Evolutionary conservation across 2,888 invertebrate species (phyloP), one percentile per base, ranked within the genome.

Genomic region (Syritta pipiens): DNA sequence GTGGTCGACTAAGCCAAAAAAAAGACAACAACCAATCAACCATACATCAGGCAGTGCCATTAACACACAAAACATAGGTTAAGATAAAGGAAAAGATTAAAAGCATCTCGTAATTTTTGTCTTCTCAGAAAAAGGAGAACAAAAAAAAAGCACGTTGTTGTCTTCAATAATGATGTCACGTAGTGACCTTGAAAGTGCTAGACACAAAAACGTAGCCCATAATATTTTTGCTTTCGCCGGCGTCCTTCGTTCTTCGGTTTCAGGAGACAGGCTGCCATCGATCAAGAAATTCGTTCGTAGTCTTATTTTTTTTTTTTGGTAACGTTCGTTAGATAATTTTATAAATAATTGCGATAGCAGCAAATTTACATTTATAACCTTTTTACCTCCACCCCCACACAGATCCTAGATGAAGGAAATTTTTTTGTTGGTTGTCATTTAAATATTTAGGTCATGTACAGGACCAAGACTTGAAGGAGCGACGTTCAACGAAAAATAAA

Each of bases 291-390:
- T 37, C 24, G 35, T 12, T 51, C 9, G 10, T 20, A 22, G 14
- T 20, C 22, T 30, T 30, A 22, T 35, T 53, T 42, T 42, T 20
- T n/a, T 20, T 3, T 19, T n/a, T 20, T 17, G 44, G 24, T 37
- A 24, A 24, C n/a, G n/a, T n/a, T n/a, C n/a, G n/a, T n/a, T n/a
- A 53, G 14, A 53, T 53, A 53, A 53, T 53, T 53, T 53, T 24
- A 24, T 37, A 53, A 53, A 53, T 53, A 37, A 53, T 53, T 53
- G 53, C 37, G 53, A 37, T 37, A 53, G 14, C 53, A 37, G 37
- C 35, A 37, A 53, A 53, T 53, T 53, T 53, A 37, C 53, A 53
- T 53, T 53, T 53, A 37, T 37, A 53, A 37, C 53, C 35, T 37
- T 35, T 53, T 51, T 7, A 9, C 2, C 17, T 2, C 1, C 1